Evolutionary conservation across 2,888 invertebrate genomes (phyloP), one percentile per base, ranked within the genome.

Genomic region (Ypsolopha sequella): DNA sequence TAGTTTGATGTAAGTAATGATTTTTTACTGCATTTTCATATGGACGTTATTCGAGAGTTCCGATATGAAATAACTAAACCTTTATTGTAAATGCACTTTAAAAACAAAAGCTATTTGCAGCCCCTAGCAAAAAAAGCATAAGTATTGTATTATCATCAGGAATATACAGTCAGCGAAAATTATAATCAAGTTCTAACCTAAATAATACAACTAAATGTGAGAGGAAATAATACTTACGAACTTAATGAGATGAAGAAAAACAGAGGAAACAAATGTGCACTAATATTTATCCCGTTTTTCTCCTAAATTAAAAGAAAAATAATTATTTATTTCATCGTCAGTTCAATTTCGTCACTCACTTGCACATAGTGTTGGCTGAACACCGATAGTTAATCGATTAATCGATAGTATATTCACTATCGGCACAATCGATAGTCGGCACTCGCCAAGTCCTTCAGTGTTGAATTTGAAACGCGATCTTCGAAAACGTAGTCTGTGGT

Each of bases 121-220:
- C 82, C 81, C 73, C 75, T 80, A 82, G 58, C 63, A 65, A 70
- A 76, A 70, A 61, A 82, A 81, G 82, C 81, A 61, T 67, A n/a
- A n/a, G n/a, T n/a, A 65, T 65, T 67, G 57, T 65, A 70, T 68
- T 62, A 70, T 71, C 69, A 73, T 68, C 59, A 74, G 66, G 64
- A 65, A 68, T 70, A 71, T 24, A 77, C 70, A 80, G 74, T 78
- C 80, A 80, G 84, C 84, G 70, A 64, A 73, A 75, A 77, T 68
- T 71, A 62, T 65, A 58, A 75, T 70, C 72, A 79, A 70, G 67
- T 76, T 80, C 80, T 85, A 85, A 85, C 85, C 84, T 85, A 80
- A 73, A 36, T 68, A 73, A 66, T 63, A 68, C 65, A 70, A 58
- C 56, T 59, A 59, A 55, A 66, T 63, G 58, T 49, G 60, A 52